Evolutionary conservation across 2,797 vertebrate genomes (phyloP).

Genomic region (Myripristis murdjan): DNA sequence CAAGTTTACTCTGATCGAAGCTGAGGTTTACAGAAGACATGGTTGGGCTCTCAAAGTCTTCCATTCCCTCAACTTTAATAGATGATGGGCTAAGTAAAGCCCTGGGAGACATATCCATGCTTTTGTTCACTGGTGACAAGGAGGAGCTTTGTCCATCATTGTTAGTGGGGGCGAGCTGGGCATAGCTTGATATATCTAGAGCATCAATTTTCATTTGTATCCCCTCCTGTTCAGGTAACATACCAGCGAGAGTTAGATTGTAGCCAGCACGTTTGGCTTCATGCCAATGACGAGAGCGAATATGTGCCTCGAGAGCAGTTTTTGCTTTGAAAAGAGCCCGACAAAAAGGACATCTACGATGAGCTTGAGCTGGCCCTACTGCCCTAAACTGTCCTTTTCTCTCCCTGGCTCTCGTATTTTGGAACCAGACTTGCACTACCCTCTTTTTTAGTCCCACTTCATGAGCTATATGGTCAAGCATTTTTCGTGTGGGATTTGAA

Average conservation of each 20-base stretch:
- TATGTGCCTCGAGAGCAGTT: slow-evolving; percentile 98
- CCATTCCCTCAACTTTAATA: slow-evolving; percentile 98
- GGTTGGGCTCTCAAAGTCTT: slow-evolving; percentile 96
- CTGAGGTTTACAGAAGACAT: slow-evolving; percentile 96
- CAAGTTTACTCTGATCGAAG: slow-evolving; percentile 96
- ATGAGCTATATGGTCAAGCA: slow-evolving; percentile 99
- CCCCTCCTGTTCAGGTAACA: slow-evolving; percentile 94
- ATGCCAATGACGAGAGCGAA: slow-evolving; percentile 99
- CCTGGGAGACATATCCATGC: slow-evolving; percentile 94
- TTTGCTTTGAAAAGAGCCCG: slow-evolving; percentile 99
- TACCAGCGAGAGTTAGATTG: slow-evolving; percentile 92
- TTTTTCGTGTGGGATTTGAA: slow-evolving; percentile 98
- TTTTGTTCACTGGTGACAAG: slow-evolving; percentile 96
- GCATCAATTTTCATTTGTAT: slow-evolving; percentile 95
- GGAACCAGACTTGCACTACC: slow-evolving; percentile 99
- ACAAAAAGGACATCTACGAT: slow-evolving; percentile 97
- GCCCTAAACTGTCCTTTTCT: slow-evolving; percentile 98
- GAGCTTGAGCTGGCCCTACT: slow-evolving; percentile 97
- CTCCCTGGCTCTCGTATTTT: slow-evolving; percentile 97
- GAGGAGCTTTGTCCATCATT: slow-evolving; percentile 94
- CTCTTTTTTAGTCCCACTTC: slow-evolving; percentile 99
- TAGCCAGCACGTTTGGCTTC: slow-evolving; percentile 99
- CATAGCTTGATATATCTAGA: slow-evolving; percentile 91
- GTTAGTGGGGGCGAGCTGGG: slow-evolving; percentile 89
- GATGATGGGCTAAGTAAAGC: slow-evolving; percentile 96